Evolutionary conservation across 1,140 invertebrate species (phyloP).

Genomic region (Andrena cerasifolii): DNA sequence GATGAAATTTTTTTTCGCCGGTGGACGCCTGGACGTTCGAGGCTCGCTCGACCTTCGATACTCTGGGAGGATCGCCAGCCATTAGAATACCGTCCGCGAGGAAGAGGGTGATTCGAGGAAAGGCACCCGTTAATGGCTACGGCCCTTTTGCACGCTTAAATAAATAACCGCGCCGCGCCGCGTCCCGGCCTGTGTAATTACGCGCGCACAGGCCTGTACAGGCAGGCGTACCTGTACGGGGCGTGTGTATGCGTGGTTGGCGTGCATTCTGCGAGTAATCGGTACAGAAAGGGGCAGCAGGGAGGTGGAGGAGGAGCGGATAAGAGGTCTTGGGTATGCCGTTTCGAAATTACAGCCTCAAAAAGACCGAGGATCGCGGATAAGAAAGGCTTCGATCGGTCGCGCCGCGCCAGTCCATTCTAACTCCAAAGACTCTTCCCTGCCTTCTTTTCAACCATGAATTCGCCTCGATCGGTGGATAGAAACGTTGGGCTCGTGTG

Average conservation of each 20-base stretch:
- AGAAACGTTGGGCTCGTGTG: too few species aligned
- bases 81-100: constrained; percentile 53
- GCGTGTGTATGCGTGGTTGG: constrained; percentile 17
- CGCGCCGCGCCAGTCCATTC: too few species aligned
- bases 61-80: constrained; percentile 23
- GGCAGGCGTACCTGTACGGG: constrained; percentile 1
- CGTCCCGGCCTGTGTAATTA: constrained; percentile 53
- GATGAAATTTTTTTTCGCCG: not conserved
- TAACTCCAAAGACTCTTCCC: too few species aligned
- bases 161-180: constrained; percentile 64
- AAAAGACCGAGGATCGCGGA: constrained; percentile 46
- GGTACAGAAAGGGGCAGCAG: constrained; percentile 8
- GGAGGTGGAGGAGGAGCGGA: constrained; percentile 25
- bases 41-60: too few species aligned
- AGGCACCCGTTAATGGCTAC: constrained; percentile 59
- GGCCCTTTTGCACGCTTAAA: constrained; percentile 67
- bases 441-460: too few species aligned
- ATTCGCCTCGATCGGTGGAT: too few species aligned
- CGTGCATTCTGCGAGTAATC: constrained; percentile 54
- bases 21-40: too few species aligned
- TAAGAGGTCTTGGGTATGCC: constrained; percentile 53
- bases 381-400: constrained; percentile 28
- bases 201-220: constrained; percentile 3
- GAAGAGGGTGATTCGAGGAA: constrained; percentile 56
- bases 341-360: constrained; percentile 58